Evolutionary conservation across 2,888 invertebrate species (phyloP), one percentile per base, ranked within the genome.

Genomic region (Thymelicus lineola): DNA sequence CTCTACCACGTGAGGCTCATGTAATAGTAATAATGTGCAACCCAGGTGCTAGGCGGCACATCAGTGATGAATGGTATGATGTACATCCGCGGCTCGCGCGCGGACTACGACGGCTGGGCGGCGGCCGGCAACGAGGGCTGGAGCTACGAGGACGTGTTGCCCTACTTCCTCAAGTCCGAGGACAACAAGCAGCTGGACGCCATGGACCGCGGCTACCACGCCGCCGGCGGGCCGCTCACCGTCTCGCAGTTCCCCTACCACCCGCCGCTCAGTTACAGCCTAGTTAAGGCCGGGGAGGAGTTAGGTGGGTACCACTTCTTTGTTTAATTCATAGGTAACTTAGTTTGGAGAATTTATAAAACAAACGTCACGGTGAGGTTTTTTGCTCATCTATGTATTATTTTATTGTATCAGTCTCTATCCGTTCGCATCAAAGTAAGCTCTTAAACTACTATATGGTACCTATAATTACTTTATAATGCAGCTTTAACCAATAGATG

Each of bases 21-120:
- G 28, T 28, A 28, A 28, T 3, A 28, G 28, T 28, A 5, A 28
- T 28, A 2, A 28, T 28, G 28, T 28, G 3, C 28, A 28, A 28
- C 73, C 12, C 83, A 96, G 96, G 97, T 97, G 0, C 89, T 98
- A 10, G 98, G 98, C 7, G 98, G 98, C 0, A 98, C 98, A 0
- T 98, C 98, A 15, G 97, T 98, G 0, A 95, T 98, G 93, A 99
- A 99, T 87, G 98, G 98, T 28, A 99, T 99, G 98, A 98, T 97
- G 96, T 98, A 98, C 88, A 97, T 98, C 75, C 95, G 98, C 36
- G 98, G 98, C 0, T 96, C 98, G 70, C 95, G 96, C 35, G 95
- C 95, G 72, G 98, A 98, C 89, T 98, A 96, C 88, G 97, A 98
- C 83, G 94, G 95, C 72, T 98, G 98, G 98, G 97, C 97, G 0